Evolutionary conservation across 2,113 vertebrate genomes (phyloP).

Genomic region (Crypturellus undulatus): DNA sequence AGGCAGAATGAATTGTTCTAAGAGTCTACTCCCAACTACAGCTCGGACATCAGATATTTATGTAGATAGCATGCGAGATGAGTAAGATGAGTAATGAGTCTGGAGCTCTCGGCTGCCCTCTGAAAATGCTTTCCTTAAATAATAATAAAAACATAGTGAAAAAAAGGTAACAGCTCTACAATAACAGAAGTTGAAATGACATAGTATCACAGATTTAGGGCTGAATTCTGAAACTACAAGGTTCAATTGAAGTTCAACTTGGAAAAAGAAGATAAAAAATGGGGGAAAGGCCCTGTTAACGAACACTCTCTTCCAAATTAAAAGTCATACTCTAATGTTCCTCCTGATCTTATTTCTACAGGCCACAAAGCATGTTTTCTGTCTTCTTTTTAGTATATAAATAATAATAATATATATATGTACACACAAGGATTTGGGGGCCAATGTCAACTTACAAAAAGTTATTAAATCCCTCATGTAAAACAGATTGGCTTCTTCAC

Average conservation of each 20-base stretch:
- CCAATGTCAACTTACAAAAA: fast-evolving
- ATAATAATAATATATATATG: no score
- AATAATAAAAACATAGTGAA: background rate
- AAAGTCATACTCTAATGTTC: background rate
- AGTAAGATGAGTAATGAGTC: background rate
- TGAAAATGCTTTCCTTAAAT: background rate
- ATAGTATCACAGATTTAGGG: background rate
- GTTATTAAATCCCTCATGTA: background rate
- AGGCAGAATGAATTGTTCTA: background rate
- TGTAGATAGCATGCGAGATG: background rate
- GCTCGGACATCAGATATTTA: background rate
- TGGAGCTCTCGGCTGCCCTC: background rate
- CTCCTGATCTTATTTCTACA: background rate
- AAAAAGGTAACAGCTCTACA: background rate
- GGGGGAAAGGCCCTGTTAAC: background rate
- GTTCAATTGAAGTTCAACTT: background rate
- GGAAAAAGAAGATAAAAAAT: no score
- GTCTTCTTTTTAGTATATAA: no score
- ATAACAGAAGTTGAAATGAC: background rate
- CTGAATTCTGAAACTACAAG: background rate
- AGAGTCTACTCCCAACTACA: background rate
- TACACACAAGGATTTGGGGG: background rate
- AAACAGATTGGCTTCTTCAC: fast-evolving
- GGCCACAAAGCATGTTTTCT: background rate
- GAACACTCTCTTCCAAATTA: background rate